Base-by-base conservation (phyloP, 2,797 vertebrate species). In the Rhincodon typus region DNA sequence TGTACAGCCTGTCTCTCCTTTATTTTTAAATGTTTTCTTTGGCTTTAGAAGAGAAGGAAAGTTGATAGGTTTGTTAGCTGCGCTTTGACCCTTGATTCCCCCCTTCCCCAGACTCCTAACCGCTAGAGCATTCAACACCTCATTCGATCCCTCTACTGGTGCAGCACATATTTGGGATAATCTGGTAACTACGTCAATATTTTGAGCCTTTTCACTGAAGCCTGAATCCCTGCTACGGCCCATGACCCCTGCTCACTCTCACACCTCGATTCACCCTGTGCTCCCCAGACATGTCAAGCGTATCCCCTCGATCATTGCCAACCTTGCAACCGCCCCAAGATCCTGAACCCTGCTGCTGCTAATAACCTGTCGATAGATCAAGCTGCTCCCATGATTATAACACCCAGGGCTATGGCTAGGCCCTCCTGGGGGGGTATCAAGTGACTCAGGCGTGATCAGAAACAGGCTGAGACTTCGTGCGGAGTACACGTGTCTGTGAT, bases 171-270 rank as follows among this genome's bases (percentile, higher is more conserved):
- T 96, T 97, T 97, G 97, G 97, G 98, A 99, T 98, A 98, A 98
- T 98, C 98, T 97, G 96, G 97, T 97, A 97, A 98, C 98, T 98
- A 98, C 98, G 99, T 99, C 97, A 99, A 99, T 99, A 98, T 99
- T 99, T 99, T 98, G 99, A 99, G 98, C 98, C 98, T 98, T 98
- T 99, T 99, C 98, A 99, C 99, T 99, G 98, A 98, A 98, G 97
- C 97, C 97, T 97, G 97, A 98, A 98, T 53, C 0, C 15, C 1
- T n/a, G 27, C 27, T 25, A 34, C 57, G 5, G 1, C 34, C 30
- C 90, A 25, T 17, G 5, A 7, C 79, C 5, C 15, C 87, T 17
- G 50, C 23, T 3, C 27, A 30, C 57, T 53, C 2, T 3, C 4
- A 57, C 21, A 2, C 82, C 82, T 0, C 42, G 1, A 7, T 7